A percentile compares a stretch with the other conserved stretches of the same genome.
Conservation (phyloP, 2,113 vertebrate genomes). For the Myotis brandtii region DNA sequence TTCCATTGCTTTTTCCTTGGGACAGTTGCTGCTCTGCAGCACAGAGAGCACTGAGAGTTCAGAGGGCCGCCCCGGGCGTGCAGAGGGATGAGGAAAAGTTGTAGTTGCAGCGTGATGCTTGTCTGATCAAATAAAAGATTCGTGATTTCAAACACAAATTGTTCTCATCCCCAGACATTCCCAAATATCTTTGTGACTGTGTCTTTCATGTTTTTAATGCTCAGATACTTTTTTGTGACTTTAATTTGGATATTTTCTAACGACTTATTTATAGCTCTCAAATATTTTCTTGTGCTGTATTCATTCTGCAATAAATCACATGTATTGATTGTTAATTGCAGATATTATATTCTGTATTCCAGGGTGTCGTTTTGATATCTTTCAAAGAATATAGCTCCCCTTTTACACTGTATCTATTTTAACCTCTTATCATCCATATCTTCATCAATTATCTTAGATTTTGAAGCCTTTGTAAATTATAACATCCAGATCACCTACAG, state of each 20-base stretch:
- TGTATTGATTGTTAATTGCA: neutral
- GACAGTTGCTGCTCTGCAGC: neutral
- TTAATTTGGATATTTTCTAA: neutral
- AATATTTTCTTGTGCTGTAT: neutral
- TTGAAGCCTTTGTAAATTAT: neutral
- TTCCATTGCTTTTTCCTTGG: neutral
- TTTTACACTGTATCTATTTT: neutral
- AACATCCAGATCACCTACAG: neutral
- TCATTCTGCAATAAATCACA: neutral
- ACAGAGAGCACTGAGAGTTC: neutral
- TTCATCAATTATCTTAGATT: neutral
- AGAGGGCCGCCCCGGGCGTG: neutral
- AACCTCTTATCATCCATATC: neutral
- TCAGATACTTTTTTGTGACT: neutral
- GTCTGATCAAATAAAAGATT: neutral
- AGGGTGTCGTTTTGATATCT: neutral
- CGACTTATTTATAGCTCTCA: neutral
- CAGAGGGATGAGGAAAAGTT: neutral
- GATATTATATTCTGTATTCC: neutral
- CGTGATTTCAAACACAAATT: neutral
- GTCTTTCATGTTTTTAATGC: neutral
- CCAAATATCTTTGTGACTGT: neutral
- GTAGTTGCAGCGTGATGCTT: too few species aligned
- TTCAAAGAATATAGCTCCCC: neutral
- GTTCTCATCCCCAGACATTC: neutral